Evolutionary conservation across 2,888 invertebrate species (phyloP).

Genomic region (Xestoiulus laeticollis): DNA sequence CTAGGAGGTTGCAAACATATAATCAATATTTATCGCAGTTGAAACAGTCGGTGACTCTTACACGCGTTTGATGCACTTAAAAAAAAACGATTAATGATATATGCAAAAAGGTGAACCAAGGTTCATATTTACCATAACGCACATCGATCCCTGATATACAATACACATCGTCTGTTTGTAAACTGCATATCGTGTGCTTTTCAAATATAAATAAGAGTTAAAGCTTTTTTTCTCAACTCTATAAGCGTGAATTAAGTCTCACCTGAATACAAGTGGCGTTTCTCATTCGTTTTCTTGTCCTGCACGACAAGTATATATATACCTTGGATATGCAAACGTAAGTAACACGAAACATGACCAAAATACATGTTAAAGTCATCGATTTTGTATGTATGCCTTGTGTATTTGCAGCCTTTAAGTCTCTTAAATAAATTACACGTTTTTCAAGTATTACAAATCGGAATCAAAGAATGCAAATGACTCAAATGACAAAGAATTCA

Average conservation of each 20-base stretch:
- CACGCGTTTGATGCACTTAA: conserved; percentile 30
- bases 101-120: background rate
- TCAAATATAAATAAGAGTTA: background rate
- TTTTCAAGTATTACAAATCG: too few species aligned
- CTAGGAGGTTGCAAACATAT: background rate
- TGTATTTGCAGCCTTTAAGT: too few species aligned
- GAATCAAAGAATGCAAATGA: too few species aligned
- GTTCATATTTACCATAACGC: background rate
- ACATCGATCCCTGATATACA: background rate
- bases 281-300: background rate
- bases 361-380: too few species aligned
- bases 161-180: background rate
- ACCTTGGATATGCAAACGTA: background rate
- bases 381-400: too few species aligned
- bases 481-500: too few species aligned
- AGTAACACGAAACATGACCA: too few species aligned
- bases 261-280: background rate
- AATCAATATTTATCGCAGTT: conserved; percentile 12
- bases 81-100: background rate
- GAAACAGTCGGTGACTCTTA: background rate
- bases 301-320: background rate
- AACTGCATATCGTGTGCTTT: background rate
- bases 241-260: background rate
- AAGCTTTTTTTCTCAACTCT: background rate
- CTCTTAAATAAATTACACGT: too few species aligned